These are phyloP conservation scores for Xestia rhomboidea DNA, from an alignment of 2,888 invertebrate genomes.

Conservation along the genomic window DNA sequence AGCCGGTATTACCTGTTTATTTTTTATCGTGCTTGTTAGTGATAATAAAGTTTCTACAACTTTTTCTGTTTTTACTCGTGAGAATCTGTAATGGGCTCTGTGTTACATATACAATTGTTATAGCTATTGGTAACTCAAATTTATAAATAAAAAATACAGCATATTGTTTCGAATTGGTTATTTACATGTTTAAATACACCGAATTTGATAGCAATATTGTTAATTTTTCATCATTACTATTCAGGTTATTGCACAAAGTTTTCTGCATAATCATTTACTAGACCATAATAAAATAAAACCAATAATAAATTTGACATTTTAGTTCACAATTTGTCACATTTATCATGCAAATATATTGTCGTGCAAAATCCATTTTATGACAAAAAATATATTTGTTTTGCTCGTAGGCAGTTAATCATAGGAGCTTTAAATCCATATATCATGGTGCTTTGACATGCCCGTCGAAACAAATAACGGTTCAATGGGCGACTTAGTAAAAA, in stretches of 20 bases:
- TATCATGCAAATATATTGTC: constrained; percentile 53
- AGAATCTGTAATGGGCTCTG: too few species aligned
- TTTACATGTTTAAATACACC: too few species aligned
- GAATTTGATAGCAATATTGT: neutral
- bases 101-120: too few species aligned
- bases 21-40: too few species aligned
- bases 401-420: constrained; percentile 63
- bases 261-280: constrained; percentile 1
- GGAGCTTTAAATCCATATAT: constrained; percentile 68
- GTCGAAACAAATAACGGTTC: constrained; percentile 62
- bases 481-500: constrained; percentile 57
- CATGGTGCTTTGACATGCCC: constrained; percentile 64
- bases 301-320: constrained; percentile 30
- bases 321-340: constrained; percentile 41
- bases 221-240: neutral
- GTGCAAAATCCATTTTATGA: constrained; percentile 53
- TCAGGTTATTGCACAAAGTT: neutral
- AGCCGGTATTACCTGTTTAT: too few species aligned
- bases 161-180: neutral
- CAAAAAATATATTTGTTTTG: constrained; percentile 56
- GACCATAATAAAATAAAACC: constrained; percentile 28
- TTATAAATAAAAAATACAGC: neutral
- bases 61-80: too few species aligned
- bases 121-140: too few species aligned
- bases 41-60: too few species aligned